phyloP scores from a whole-genome alignment of 2,113 vertebrate species.

The Stigmatopora nigra region DNA sequence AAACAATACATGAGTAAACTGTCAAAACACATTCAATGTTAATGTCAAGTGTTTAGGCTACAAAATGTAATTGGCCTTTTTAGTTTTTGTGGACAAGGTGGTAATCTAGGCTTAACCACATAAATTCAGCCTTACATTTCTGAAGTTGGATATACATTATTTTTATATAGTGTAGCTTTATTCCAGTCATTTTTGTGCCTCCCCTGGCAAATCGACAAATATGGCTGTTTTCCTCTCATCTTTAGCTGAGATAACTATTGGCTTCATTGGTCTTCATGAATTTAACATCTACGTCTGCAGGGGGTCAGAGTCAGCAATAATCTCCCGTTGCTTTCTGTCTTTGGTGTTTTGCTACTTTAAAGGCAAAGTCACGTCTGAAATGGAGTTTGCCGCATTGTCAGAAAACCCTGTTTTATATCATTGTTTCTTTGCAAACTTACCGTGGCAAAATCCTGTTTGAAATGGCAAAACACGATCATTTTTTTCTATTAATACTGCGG shows the following conservation, averaged over 20 bases:
- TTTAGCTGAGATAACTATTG: constrained; percentile 33
- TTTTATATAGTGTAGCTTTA: constrained; percentile 35
- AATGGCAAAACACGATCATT: neutral
- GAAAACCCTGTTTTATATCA: neutral
- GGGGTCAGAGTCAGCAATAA: constrained; percentile 42
- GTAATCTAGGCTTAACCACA: neutral
- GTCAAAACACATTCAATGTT: neutral
- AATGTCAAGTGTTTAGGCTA: constrained; percentile 16
- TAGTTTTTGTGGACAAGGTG: constrained; percentile 5
- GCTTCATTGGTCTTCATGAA: constrained; percentile 45
- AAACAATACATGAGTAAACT: neutral
- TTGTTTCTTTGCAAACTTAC: neutral
- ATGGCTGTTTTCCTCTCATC: constrained; percentile 20
- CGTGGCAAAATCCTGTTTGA: neutral
- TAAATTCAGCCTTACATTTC: constrained; percentile 16
- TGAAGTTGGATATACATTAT: constrained; percentile 31
- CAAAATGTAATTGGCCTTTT: constrained; percentile 12
- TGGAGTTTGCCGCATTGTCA: neutral
- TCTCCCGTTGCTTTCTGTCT: neutral
- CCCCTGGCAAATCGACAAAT: neutral
- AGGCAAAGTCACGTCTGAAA: neutral
- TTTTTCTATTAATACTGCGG: neutral
- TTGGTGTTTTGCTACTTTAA: neutral
- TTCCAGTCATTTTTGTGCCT: constrained; percentile 37
- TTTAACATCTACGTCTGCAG: constrained; percentile 44